A percentile compares a stretch with the other conserved stretches of the same genome.
Evolutionary conservation across 2,797 vertebrate species (phyloP).

Genomic region (Characodon lateralis): DNA sequence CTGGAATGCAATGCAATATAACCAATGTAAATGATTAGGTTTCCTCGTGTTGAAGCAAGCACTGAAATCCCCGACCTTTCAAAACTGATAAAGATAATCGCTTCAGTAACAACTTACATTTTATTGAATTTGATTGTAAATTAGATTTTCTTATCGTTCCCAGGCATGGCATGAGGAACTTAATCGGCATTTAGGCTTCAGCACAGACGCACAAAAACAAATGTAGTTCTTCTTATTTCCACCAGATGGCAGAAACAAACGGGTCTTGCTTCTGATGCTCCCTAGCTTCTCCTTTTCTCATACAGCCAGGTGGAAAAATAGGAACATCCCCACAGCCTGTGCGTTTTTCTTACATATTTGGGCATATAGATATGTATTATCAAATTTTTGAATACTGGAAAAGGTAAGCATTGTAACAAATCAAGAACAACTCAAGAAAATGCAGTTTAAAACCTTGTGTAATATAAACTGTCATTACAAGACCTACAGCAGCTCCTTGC

Average conservation of each 20-base stretch:
- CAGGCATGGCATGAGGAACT: neutral
- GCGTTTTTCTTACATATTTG: neutral
- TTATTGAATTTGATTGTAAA: conserved; percentile 23
- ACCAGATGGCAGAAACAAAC: conserved; percentile 56
- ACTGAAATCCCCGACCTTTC: neutral
- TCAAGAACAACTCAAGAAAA: no score
- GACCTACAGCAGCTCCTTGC: no score
- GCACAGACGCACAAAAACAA: neutral
- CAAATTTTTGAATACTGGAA: no score
- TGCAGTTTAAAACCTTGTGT: neutral
- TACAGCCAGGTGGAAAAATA: neutral
- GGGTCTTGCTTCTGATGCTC: no score
- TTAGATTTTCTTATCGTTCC: conserved; percentile 34
- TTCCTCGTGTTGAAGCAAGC: neutral
- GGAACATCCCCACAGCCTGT: no score
- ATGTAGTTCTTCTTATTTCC: conserved; percentile 13
- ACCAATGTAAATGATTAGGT: neutral
- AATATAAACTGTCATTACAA: neutral
- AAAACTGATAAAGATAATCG: conserved; percentile 11
- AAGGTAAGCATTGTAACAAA: no score
- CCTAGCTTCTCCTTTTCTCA: neutral
- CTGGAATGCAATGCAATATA: neutral
- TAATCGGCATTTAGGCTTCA: conserved; percentile 22
- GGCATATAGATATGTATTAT: neutral
- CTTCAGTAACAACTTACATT: conserved; percentile 9